Conservation (phyloP, 2,113 vertebrate species). For the Pygoscelis adeliae region DNA sequence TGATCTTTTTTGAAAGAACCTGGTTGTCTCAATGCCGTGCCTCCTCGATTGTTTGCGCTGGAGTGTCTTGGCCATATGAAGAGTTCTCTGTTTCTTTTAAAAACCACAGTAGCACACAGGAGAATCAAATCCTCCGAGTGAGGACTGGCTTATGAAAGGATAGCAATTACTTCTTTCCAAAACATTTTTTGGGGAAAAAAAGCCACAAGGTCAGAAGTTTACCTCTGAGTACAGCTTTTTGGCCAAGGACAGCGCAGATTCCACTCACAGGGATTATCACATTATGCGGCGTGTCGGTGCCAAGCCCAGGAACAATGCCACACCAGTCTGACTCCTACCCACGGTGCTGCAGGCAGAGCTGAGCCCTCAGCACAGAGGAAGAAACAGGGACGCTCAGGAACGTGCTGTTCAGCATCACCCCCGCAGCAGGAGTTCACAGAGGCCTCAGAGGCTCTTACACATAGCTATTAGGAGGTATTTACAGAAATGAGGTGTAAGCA, state of each 20-base stretch:
- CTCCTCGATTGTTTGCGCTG: neutral
- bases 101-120: conserved; percentile 62
- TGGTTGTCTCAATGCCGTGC: neutral
- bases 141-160: conserved; percentile 46
- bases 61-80: neutral
- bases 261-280: conserved; percentile 47
- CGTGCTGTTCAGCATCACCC: neutral
- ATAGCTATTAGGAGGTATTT: neutral
- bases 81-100: conserved; percentile 25
- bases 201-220: conserved; percentile 64
- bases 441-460: neutral
- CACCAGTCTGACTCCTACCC: neutral
- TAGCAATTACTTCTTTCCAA: conserved; percentile 45
- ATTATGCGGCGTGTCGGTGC: neutral
- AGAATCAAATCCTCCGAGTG: conserved; percentile 41
- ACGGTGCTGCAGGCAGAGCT: neutral
- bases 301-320: conserved; percentile 19
- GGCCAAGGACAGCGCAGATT: neutral
- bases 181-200: neutral
- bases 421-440: neutral
- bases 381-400: neutral
- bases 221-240: neutral
- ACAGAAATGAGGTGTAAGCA: neutral
- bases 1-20: neutral
- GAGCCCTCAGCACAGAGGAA: neutral